Evolutionary conservation across 2,888 invertebrate species (phyloP), one percentile per base, ranked within the genome.

Genomic region (Caenorhabditis drosophilae): DNA sequence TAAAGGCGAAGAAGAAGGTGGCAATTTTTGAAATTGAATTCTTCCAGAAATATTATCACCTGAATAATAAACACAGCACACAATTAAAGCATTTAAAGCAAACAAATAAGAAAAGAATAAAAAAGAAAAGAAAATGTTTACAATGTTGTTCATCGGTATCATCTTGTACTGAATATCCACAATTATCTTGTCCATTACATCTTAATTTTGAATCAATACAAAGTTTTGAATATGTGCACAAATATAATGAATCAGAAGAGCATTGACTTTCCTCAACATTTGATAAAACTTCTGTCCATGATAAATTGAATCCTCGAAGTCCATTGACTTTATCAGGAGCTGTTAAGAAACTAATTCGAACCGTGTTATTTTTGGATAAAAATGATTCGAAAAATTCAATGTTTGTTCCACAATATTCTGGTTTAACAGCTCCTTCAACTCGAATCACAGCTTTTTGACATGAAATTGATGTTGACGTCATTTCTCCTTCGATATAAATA

Each of bases 401-500:
- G 11, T 72, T 64, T 4, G 66, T 68, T 18, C 75, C 76, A 58
- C 76, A 76, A 31, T 75, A 73, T 27, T 75, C 75, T 6, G 42
- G 53, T 27, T 58, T 26, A 2, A 58, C 55, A 2, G 63, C 68
- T 11, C 70, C 68, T 18, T 55, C 48, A 9, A 68, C 64, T 15
- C 73, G 35, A 4, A 71, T 71, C 18, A 69, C 71, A 0, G 71
- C 81, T 54, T 77, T 81, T 46, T 70, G 74, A 47, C 76, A 78
- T 27, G 61, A 62, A 3, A 66, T 70, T 31, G 67, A 63, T 11
- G 48, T 57, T 0, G 67, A 58, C 25, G 72, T 69, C 70, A 84
- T 84, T 45, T 75, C 74, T 73, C 97, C 97, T 86, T 98, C 97
- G 58, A 97, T 91, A 54, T 91, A 90, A 84, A 98, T 94, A 73